These are phyloP conservation scores for Aporophyla nigra DNA, from an alignment of 2,888 invertebrate species.

Conservation along the genomic window DNA sequence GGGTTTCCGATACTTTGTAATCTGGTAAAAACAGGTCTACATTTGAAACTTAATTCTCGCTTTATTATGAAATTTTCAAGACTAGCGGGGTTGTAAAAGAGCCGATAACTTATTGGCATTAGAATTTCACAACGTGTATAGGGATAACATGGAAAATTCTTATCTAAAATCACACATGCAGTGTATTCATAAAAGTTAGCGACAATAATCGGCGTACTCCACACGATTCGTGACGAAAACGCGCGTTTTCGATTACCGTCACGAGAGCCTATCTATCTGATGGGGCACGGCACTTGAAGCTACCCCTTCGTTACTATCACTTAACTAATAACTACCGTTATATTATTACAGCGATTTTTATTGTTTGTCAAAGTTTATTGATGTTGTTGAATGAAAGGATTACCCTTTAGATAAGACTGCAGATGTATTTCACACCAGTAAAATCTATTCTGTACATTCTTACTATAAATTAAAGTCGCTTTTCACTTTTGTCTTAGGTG, in stretches of 20 bases:
- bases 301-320: slow-evolving; percentile 76
- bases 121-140: background rate
- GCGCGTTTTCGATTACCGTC: slow-evolving; percentile 73
- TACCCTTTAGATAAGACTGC: too few species aligned
- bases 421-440: too few species aligned
- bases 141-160: slow-evolving; percentile 14
- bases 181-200: slow-evolving; percentile 24
- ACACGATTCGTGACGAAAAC: slow-evolving; percentile 47
- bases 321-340: slow-evolving; percentile 82
- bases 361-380: slow-evolving; percentile 70
- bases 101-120: background rate
- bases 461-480: background rate
- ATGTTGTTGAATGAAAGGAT: background rate
- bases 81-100: background rate
- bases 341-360: slow-evolving; percentile 71
- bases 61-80: background rate
- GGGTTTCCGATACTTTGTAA: background rate
- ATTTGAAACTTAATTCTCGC: background rate
- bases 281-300: slow-evolving; percentile 78
- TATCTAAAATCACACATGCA: slow-evolving; percentile 47
- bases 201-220: slow-evolving; percentile 48
- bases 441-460: too few species aligned
- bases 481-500: background rate
- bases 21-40: background rate
- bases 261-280: slow-evolving; percentile 79